phyloP scores from a whole-genome alignment of 1,140 invertebrate genomes.

The Hyles vespertilio region DNA sequence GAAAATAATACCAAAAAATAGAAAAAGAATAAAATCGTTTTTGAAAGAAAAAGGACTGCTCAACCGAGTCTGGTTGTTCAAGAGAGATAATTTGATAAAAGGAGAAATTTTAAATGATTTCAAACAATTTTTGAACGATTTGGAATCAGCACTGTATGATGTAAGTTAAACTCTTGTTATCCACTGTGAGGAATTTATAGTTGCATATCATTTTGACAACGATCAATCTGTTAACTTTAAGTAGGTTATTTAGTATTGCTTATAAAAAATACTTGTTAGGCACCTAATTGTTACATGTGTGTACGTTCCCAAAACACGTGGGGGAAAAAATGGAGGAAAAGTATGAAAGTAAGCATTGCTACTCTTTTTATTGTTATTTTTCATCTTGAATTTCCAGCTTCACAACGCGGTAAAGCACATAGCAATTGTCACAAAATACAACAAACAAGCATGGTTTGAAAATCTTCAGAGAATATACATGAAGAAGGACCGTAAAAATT shows the following conservation, averaged over 20 bases:
- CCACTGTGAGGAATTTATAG: no score
- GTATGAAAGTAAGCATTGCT: no score
- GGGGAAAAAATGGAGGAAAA: no score
- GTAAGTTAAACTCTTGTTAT: conserved; percentile 13
- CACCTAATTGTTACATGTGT: no score
- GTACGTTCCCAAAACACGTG: no score
- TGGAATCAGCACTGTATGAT: conserved; percentile 18
- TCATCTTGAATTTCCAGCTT: conserved; percentile 33
- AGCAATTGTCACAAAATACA: conserved; percentile 36
- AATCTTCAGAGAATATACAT: conserved; percentile 47
- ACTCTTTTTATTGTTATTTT: no score
- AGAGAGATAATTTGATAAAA: conserved; percentile 1
- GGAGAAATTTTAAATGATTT: conserved; percentile 19
- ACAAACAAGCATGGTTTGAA: conserved; percentile 41
- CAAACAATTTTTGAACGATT: conserved; percentile 27
- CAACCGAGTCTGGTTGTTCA: conserved; percentile 18
- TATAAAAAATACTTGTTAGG: no score
- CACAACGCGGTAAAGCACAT: conserved; percentile 47
- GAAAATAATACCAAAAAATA: conserved; percentile 6
- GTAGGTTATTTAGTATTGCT: no score
- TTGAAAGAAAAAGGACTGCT: conserved; percentile 8
- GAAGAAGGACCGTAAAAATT: conserved; percentile 18
- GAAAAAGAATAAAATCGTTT: conserved; percentile 2
- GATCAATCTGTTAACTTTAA: no score
- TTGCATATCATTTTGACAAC: no score